These are phyloP conservation scores for Corythoichthys intestinalis DNA, from an alignment of 2,113 vertebrate genomes.

Conservation along the genomic window DNA sequence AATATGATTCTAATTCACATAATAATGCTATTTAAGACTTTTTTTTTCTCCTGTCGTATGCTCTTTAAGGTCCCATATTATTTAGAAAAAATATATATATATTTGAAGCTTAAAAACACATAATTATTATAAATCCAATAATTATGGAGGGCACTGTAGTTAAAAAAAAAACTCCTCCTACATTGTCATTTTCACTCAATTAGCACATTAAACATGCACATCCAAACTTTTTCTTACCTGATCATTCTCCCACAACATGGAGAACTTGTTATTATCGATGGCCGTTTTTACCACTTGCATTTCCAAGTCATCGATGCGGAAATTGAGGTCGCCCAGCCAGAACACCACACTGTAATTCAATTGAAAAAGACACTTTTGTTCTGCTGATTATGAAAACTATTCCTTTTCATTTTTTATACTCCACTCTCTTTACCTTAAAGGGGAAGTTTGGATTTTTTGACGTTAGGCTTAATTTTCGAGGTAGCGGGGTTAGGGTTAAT, in stretches of 20 bases:
- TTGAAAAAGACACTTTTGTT: not conserved
- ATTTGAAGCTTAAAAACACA: too few species aligned
- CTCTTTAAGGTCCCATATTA: too few species aligned
- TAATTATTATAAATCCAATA: too few species aligned
- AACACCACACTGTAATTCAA: constrained; percentile 82
- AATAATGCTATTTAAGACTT: too few species aligned
- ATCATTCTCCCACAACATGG: constrained; percentile 91
- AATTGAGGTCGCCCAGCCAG: constrained; percentile 98
- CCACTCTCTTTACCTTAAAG: not conserved
- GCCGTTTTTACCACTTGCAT: constrained; percentile 91
- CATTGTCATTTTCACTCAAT: not conserved
- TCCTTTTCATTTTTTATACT: not conserved
- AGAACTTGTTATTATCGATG: constrained; percentile 85
- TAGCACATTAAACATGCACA: not conserved
- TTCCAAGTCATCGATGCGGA: constrained; percentile 91
- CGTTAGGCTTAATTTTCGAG: too few species aligned
- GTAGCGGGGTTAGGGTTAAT: too few species aligned
- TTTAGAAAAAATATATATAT: too few species aligned
- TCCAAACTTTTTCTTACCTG: constrained; percentile 74
- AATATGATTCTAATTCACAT: too few species aligned
- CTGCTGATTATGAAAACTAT: too few species aligned
- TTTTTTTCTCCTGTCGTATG: too few species aligned
- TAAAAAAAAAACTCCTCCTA: not conserved
- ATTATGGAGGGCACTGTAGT: too few species aligned
- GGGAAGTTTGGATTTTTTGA: too few species aligned